Evolutionary conservation across 2,113 vertebrate genomes (phyloP).

Genomic region (Cyphomyrus plagiostoma): DNA sequence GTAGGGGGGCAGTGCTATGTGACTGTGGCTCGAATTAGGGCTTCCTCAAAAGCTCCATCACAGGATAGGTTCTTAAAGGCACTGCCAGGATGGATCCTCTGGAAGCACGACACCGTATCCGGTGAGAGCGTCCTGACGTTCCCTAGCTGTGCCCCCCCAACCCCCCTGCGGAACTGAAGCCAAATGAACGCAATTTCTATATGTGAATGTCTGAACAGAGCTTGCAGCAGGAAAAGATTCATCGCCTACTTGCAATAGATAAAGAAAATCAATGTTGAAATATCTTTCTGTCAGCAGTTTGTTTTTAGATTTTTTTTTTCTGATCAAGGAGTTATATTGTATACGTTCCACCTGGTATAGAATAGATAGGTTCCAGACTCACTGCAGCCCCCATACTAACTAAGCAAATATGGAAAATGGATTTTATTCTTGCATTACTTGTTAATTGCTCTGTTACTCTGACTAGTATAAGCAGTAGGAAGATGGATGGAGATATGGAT

Average conservation of each 20-base stretch:
- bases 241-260: background rate
- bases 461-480: background rate
- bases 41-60: background rate
- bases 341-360: background rate
- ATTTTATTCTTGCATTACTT: background rate
- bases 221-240: background rate
- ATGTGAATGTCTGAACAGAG: background rate
- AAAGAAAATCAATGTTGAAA: background rate
- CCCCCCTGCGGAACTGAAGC: background rate
- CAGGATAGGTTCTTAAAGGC: background rate
- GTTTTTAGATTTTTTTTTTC: background rate
- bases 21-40: background rate
- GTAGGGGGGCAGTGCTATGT: background rate
- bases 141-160: background rate
- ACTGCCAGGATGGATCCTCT: background rate
- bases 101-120: background rate
- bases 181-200: background rate
- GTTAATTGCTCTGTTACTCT: background rate
- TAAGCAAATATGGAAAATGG: background rate
- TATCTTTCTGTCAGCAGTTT: background rate
- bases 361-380: background rate
- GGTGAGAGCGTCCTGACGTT: background rate
- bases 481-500: background rate
- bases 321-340: background rate
- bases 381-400: background rate